These are phyloP conservation scores for Oenanthe melanoleuca DNA, from an alignment of 2,113 vertebrate genomes.

Conservation along the genomic window DNA sequence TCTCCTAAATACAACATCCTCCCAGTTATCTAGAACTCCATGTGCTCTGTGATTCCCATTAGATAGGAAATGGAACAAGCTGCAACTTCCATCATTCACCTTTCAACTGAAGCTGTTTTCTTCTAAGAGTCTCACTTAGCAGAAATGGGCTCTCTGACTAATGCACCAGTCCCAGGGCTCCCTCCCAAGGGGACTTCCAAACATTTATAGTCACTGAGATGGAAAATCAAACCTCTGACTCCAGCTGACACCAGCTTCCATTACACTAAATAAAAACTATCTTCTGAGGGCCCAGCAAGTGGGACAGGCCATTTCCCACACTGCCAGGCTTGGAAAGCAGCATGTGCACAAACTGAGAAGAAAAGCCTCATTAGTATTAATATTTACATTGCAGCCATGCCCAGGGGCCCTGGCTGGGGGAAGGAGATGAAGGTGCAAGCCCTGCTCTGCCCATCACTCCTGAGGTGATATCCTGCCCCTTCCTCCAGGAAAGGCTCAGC, in stretches of 20 bases:
- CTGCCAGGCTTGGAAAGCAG: background rate
- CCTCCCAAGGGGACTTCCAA: background rate
- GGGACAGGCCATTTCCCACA: background rate
- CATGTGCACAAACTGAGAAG: background rate
- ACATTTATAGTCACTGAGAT: background rate
- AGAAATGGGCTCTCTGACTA: background rate
- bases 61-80: background rate
- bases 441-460: background rate
- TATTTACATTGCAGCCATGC: background rate
- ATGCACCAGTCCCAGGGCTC: background rate
- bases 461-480: background rate
- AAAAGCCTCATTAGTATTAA: background rate
- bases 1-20: background rate
- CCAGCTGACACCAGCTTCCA: constrained; percentile 41
- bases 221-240: constrained; percentile 40
- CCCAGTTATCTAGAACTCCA: background rate
- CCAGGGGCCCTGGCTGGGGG: background rate
- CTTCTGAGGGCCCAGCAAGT: background rate
- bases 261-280: background rate
- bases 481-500: background rate
- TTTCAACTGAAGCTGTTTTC: background rate
- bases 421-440: background rate
- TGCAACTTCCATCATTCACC: background rate
- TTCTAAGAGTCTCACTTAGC: background rate
- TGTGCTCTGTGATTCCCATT: background rate